Evolutionary conservation across 2,888 invertebrate species (phyloP).

Genomic region (Thumatha senex): DNA sequence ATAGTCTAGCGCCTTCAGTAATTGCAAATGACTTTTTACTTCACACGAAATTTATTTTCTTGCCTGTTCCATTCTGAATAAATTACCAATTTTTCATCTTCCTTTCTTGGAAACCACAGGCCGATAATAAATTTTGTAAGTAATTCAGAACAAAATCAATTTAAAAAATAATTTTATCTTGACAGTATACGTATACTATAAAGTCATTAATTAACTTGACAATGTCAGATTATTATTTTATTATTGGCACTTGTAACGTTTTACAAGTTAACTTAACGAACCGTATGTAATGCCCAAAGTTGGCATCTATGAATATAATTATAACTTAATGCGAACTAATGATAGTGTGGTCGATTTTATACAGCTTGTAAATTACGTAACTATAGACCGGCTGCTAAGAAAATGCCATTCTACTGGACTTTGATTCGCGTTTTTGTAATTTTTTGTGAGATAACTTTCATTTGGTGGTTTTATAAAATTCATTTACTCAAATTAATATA

Average conservation of each 20-base stretch:
- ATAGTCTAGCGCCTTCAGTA: not conserved
- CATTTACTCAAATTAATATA: no score
- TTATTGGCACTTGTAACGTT: slow-evolving; percentile 6
- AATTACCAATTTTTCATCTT: slow-evolving; percentile 14
- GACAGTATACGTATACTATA: slow-evolving; percentile 14
- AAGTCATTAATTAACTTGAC: slow-evolving; percentile 11
- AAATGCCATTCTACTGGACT: no score
- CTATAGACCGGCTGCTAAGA: not conserved
- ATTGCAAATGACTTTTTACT: slow-evolving; percentile 1
- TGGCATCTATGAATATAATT: slow-evolving; percentile 27
- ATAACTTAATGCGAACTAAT: slow-evolving; percentile 33
- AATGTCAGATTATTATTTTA: slow-evolving; percentile 10
- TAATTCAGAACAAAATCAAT: slow-evolving; percentile 21
- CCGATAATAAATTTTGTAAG: slow-evolving; percentile 24
- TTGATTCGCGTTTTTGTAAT: no score
- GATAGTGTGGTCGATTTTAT: slow-evolving; percentile 26
- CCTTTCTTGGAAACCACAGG: slow-evolving; percentile 29
- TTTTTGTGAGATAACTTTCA: no score
- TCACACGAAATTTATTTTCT: slow-evolving; percentile 4
- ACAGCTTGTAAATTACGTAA: slow-evolving; percentile 26
- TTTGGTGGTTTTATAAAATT: no score
- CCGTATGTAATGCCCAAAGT: slow-evolving; percentile 23
- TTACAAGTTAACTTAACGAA: slow-evolving; percentile 24
- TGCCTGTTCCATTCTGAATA: slow-evolving; percentile 11
- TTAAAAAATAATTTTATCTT: slow-evolving; percentile 22